Conservation (phyloP, 2,113 vertebrate species). For the Calonectris borealis region DNA sequence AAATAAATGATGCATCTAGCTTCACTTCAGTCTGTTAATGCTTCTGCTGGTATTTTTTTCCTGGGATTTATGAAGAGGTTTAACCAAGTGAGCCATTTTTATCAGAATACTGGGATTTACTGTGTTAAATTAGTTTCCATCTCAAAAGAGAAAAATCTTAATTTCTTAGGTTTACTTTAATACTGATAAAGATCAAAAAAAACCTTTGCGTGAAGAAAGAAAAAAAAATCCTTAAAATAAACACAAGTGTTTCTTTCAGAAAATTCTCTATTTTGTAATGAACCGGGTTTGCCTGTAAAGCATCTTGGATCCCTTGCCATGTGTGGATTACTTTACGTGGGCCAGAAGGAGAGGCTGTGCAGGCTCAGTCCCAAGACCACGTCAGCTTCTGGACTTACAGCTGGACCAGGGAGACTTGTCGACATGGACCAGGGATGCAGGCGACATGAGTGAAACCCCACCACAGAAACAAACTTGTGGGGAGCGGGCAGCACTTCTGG, state of each 20-base stretch:
- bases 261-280: not conserved
- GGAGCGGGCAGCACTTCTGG: not conserved
- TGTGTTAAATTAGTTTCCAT: not conserved
- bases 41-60: not conserved
- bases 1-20: not conserved
- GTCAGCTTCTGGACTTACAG: not conserved
- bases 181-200: not conserved
- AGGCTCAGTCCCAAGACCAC: not conserved
- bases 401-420: not conserved
- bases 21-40: not conserved
- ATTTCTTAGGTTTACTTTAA: not conserved
- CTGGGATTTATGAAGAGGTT: not conserved
- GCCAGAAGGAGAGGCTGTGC: not conserved
- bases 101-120: not conserved
- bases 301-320: not conserved
- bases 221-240: not conserved
- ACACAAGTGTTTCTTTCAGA: not conserved
- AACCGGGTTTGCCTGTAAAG: not conserved
- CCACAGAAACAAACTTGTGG: not conserved
- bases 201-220: not conserved
- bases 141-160: not conserved
- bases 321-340: not conserved
- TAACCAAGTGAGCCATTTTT: constrained; percentile 2
- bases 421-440: not conserved
- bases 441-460: not conserved